Percentiles rank a stretch among this genome's conserved stretches.
Conservation (phyloP, 2,888 invertebrate genomes). For the Drosophila planitibia region DNA sequence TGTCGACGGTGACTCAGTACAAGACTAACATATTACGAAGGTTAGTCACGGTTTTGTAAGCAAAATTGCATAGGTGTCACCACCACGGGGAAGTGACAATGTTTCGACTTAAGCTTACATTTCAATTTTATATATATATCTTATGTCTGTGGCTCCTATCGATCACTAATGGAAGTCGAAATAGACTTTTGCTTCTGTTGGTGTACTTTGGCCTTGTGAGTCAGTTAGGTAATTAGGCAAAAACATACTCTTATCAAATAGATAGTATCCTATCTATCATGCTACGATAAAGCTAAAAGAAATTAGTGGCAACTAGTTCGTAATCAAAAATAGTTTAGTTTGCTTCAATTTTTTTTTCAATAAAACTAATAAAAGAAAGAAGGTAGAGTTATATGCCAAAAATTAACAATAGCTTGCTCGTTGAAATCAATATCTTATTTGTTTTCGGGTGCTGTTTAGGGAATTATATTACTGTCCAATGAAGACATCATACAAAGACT, state of each 20-base stretch:
- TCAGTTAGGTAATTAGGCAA: background rate
- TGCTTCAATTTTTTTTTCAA: background rate
- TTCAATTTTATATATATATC: background rate
- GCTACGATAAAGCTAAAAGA: background rate
- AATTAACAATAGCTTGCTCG: constrained; percentile 1
- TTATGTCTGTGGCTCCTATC: background rate
- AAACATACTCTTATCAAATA: background rate
- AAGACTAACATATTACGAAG: background rate
- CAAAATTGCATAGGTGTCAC: constrained; percentile 1
- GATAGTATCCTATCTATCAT: background rate
- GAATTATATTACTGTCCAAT: background rate
- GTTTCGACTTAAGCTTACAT: background rate
- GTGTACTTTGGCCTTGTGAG: background rate
- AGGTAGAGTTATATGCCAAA: background rate
- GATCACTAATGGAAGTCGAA: background rate
- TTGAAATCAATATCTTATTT: constrained; percentile 14
- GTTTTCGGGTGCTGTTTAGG: background rate
- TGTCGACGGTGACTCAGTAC: constrained; percentile 20
- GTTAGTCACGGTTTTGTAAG: background rate
- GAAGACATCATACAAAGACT: background rate
- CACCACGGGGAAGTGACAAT: constrained; percentile 6
- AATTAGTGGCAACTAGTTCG: background rate
- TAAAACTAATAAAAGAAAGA: background rate
- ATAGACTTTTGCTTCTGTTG: background rate
- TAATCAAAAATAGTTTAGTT: constrained; percentile 2